Evolutionary conservation across 2,888 invertebrate genomes (phyloP).

Genomic region (Ormyrus rosae): DNA sequence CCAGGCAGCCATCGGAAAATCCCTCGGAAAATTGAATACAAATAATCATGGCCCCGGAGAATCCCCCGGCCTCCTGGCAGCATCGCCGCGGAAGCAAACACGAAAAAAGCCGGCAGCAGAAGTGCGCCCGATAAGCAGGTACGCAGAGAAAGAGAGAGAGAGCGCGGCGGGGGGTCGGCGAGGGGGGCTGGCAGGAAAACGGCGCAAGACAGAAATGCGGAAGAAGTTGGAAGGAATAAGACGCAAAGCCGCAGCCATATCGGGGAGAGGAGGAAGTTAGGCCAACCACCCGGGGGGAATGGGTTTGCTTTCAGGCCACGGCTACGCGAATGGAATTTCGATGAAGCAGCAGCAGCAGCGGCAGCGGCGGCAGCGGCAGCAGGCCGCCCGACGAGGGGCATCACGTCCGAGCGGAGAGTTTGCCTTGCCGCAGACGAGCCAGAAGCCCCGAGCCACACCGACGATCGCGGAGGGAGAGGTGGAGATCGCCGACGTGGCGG

Average conservation of each 20-base stretch:
- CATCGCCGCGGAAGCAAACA: too few species aligned
- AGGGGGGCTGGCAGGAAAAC: background rate
- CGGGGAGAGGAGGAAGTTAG: conserved; percentile 52
- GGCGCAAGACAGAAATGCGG: conserved; percentile 28
- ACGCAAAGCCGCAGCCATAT: conserved; percentile 13
- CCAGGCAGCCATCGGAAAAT: too few species aligned
- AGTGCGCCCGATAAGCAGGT: conserved; percentile 4
- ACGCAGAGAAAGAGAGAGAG: background rate
- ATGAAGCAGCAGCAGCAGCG: conserved; percentile 64
- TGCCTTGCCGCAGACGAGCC: conserved; percentile 50
- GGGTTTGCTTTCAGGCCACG: conserved; percentile 67
- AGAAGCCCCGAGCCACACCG: background rate
- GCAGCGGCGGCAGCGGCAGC: conserved; percentile 19
- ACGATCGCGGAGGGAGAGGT: conserved; percentile 6
- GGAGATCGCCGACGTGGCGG: background rate
- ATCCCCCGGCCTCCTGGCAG: too few species aligned
- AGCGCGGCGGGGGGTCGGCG: background rate
- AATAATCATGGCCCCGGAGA: too few species aligned
- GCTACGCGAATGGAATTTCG: conserved; percentile 70
- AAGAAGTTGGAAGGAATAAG: conserved; percentile 14
- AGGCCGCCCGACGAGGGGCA: conserved; percentile 27
- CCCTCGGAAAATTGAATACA: too few species aligned
- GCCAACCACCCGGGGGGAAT: conserved; percentile 61
- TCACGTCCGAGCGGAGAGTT: conserved; percentile 57
- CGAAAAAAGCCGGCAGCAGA: background rate